phyloP scores from a whole-genome alignment of 2,888 invertebrate genomes.

The Philopedon plagiatum region DNA sequence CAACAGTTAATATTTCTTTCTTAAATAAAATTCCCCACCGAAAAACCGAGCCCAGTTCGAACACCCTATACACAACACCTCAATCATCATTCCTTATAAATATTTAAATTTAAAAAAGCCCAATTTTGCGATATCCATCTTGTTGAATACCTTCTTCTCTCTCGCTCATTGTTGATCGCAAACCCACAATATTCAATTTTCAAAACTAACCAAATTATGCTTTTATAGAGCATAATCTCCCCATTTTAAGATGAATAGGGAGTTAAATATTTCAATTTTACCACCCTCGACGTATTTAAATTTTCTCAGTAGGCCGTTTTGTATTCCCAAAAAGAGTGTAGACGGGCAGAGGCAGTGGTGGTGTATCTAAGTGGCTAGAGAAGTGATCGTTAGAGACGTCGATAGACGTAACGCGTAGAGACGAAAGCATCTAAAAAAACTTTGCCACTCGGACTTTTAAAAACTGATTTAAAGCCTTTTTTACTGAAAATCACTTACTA shows the following conservation, averaged over 20 bases:
- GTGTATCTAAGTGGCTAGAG: constrained; percentile 12
- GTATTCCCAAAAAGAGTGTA: constrained; percentile 15
- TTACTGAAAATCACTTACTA: too few relatives aligned
- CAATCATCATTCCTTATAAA: background rate
- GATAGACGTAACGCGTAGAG: too few relatives aligned
- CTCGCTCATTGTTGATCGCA: background rate
- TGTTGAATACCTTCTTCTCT: background rate
- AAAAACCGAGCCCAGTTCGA: too few relatives aligned
- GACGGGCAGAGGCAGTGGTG: background rate
- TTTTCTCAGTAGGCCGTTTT: constrained; percentile 14
- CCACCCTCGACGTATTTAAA: constrained; percentile 8
- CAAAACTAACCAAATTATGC: constrained; percentile 32
- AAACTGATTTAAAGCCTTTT: too few relatives aligned
- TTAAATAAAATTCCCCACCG: too few relatives aligned
- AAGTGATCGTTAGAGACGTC: background rate
- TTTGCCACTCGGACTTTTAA: too few relatives aligned
- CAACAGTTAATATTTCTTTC: too few relatives aligned
- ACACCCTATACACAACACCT: too few relatives aligned
- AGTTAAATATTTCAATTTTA: constrained; percentile 31
- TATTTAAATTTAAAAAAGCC: background rate
- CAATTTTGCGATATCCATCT: background rate
- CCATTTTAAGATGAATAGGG: constrained; percentile 30
- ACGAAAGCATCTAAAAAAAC: too few relatives aligned
- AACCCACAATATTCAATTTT: constrained; percentile 38
- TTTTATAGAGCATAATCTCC: constrained; percentile 41